Base-by-base conservation (phyloP, 2,888 invertebrate genomes). In the Lutraria lutraria region DNA sequence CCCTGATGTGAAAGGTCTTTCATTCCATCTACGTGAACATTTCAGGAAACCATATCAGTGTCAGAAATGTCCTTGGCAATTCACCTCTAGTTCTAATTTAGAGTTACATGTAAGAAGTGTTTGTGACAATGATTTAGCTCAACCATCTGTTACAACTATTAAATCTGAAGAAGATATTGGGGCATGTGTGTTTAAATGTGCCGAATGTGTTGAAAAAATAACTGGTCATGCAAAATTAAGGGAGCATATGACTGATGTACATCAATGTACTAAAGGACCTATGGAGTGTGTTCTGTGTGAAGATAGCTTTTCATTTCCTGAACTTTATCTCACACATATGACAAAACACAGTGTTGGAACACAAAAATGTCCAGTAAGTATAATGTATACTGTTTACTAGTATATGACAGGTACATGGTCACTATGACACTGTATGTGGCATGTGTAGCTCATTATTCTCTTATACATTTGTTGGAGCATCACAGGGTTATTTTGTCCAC, bases 31-130 rank as follows among this genome's bases (percentile, higher is more conserved):
- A 12, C 56, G 54, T n/a, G 81, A 79, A 3, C 90, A 90, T 85
- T 90, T 88, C 83, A 68, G n/a, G n/a, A 80, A 86, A 15, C 83
- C 90, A 54, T 86, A 72, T 54, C 86, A 88, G 25, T 90, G 90
- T 72, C 56, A 80, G 13, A 88, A 29, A 13, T 90, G 90, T 83
- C 13, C 25, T 13, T 83, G 80, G 85, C 54, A 56, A n/a, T 89
- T 87, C 80, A 19, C 76, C 0, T 56, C 76, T 68, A 13, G 21
- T 68, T 0, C 21, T 2, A 43, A 84, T 6, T 52, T 89, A 25
- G 21, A 54, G 3, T 0, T 10, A 10, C 89, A 89, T 63, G 53
- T n/a, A 29, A 34, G 76, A 56, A 53, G 25, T 31, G 81, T 31
- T 10, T 87, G 80, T 29, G 8, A 25, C 52, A 10, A 15, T 81